These are phyloP conservation scores for Hypsopygia costalis DNA, from an alignment of 2,888 invertebrate species.

Conservation along the genomic window DNA sequence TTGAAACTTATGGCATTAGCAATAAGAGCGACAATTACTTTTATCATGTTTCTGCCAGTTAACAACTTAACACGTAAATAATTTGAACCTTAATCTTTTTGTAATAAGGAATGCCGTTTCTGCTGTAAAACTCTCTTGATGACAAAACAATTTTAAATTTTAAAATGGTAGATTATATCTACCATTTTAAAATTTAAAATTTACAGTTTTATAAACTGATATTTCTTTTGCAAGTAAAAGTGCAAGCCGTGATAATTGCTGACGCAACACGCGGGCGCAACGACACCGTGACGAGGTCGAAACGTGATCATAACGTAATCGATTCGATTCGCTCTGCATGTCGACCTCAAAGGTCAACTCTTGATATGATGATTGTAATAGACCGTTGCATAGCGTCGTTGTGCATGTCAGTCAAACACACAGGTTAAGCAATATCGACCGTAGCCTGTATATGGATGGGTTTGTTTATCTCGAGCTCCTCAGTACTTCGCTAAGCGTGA, in stretches of 20 bases:
- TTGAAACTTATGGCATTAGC: no score
- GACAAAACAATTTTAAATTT: background rate
- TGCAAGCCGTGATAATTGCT: background rate
- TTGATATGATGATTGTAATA: background rate
- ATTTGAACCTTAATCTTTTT: background rate
- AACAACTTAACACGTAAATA: no score
- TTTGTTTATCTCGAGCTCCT: no score
- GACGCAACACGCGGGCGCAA: background rate
- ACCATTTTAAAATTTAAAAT: no score
- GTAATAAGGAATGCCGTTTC: background rate
- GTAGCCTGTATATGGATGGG: no score
- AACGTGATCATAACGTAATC: slow-evolving; percentile 1
- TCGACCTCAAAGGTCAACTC: background rate
- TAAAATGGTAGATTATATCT: background rate
- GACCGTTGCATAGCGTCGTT: no score
- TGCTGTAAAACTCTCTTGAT: background rate
- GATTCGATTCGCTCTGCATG: slow-evolving; percentile 4
- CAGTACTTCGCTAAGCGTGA: no score
- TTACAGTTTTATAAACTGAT: background rate
- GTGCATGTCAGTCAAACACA: no score
- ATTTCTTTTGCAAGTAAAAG: background rate
- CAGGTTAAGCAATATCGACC: no score
- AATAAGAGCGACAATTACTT: no score
- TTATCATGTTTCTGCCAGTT: no score
- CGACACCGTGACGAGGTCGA: background rate